These are phyloP conservation scores for Escarpia spicata DNA, from an alignment of 2,888 invertebrate species.

Conservation along the genomic window DNA sequence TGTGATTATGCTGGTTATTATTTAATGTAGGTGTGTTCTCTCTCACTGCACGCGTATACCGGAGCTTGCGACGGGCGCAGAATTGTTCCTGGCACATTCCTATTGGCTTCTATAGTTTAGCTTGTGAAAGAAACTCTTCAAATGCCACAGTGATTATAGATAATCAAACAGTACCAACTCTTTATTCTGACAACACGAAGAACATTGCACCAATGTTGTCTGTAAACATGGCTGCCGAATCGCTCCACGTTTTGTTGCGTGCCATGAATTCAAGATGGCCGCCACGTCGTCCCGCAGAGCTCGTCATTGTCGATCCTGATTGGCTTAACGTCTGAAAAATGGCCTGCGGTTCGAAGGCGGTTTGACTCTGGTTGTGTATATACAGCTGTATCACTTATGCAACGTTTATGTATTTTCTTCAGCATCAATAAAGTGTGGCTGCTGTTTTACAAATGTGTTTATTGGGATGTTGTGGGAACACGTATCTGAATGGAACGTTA, in stretches of 20 bases:
- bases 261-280: background rate
- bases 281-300: background rate
- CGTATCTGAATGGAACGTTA: background rate
- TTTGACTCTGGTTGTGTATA: background rate
- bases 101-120: background rate
- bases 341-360: background rate
- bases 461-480: background rate
- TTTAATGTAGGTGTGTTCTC: conserved; percentile 1
- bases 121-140: background rate
- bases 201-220: background rate
- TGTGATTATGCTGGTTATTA: conserved; percentile 10
- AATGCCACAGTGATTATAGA: background rate
- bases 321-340: background rate
- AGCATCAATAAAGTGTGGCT: conserved; percentile 6
- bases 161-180: background rate
- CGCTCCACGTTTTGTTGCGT: background rate
- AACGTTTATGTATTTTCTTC: conserved; percentile 16
- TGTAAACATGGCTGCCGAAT: background rate
- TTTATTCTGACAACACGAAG: background rate
- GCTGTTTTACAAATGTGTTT: background rate
- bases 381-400: background rate
- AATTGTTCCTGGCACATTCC: background rate
- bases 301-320: background rate
- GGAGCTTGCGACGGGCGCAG: background rate
- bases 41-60: background rate